Evolutionary conservation across 1,140 invertebrate genomes (phyloP).

Genomic region (Heterodera schachtii): DNA sequence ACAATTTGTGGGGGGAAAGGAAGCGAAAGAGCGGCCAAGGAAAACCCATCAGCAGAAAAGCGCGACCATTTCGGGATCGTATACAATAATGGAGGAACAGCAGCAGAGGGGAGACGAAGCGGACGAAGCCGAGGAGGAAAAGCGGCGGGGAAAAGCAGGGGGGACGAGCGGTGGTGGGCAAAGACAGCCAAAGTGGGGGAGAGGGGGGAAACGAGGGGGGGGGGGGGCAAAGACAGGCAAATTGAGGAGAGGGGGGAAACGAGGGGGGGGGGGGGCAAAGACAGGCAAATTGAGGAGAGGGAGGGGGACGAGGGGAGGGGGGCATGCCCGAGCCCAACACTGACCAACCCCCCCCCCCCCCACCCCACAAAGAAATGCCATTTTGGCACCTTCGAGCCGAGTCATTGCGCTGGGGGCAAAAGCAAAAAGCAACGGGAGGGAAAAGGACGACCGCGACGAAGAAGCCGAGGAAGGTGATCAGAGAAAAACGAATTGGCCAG

Average conservation of each 20-base stretch:
- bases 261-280: neutral
- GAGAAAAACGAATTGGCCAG: no score
- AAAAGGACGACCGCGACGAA: constrained; percentile 33
- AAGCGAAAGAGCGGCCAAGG: constrained; percentile 4
- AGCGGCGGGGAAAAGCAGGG: neutral
- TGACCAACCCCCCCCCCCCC: no score
- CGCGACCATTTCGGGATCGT: constrained; percentile 42
- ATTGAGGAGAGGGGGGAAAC: neutral
- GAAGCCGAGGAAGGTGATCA: constrained; percentile 26
- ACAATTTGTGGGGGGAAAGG: constrained; percentile 42
- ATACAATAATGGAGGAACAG: constrained; percentile 41
- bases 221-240: no score
- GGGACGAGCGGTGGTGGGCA: neutral
- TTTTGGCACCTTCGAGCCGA: neutral
- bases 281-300: neutral
- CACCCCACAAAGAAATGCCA: neutral
- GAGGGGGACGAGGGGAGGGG: neutral
- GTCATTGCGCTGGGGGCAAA: constrained; percentile 27
- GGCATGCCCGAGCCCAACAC: no score
- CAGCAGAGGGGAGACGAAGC: neutral
- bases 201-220: neutral
- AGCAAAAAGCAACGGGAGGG: neutral
- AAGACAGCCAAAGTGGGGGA: neutral
- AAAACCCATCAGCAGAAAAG: neutral
- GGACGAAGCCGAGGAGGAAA: constrained; percentile 27